Base-by-base conservation (phyloP, 2,113 vertebrate genomes). In the Hippocampus comes region DNA sequence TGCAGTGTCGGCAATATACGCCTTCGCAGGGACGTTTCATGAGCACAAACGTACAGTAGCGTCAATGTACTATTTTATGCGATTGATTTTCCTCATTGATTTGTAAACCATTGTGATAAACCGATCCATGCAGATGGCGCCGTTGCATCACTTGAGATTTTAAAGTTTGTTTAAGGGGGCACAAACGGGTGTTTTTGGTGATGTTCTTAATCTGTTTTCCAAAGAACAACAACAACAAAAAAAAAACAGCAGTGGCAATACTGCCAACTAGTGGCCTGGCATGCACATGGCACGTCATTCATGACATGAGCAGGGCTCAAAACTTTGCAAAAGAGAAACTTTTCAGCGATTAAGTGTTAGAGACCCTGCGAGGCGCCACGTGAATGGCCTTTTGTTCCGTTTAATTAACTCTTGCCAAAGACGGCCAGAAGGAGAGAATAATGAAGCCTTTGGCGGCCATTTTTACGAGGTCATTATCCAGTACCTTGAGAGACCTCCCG, bases 381-480 rank as follows among this genome's bases (percentile, higher is more conserved):
- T 70, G 68, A 68, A 76, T 72, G 68, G 71, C 64, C 76, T 80
- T 86, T 84, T 81, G 82, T 88, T 89, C 75, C 63, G 49, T 86
- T 86, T 75, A 87, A 88, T 87, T 76, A 89, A 83, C 83, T 81
- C 80, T 66, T 57, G 70, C 70, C 68, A 60, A 55, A 68, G 75
- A 75, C 68, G 80, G 66, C 30, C 53, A 68, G 46, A 10, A 41
- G 3, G 4, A 41, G 67, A 48, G 57, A 77, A 59, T 75, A 74
- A 73, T 77, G 76, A 81, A 83, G 79, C 76, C 55, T 27, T 68
- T 59, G 20, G n/a, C 11, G 64, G 42, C 42, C 43, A 48, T 48
- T 27, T 66, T 66, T 66, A 48, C 64, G n/a, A 46, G 42, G 43
- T 66, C 43, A 18, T 66, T 66, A 23, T 27, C 34, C 34, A 48